Evolutionary conservation across 2,797 vertebrate genomes (phyloP).

Genomic region (Gorsachius magnificus): DNA sequence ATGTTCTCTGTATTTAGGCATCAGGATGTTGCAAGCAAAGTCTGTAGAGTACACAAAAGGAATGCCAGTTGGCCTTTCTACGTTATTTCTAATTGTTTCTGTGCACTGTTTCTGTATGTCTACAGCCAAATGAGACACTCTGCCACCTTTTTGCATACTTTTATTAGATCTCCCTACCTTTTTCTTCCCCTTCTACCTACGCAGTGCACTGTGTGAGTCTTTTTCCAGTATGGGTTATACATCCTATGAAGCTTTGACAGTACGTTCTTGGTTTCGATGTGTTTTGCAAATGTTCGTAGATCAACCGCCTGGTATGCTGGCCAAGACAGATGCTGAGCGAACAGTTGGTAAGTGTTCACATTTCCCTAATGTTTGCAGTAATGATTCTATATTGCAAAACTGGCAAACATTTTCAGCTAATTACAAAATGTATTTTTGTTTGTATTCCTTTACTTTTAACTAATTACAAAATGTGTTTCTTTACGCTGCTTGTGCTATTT

Average conservation of each 20-base stretch:
- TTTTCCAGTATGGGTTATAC: conserved; percentile 74
- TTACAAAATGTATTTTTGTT: conserved; percentile 62
- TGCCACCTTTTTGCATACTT: neutral
- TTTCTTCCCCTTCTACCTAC: neutral
- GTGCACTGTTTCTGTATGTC: neutral
- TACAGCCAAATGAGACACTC: neutral
- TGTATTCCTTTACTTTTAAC: conserved; percentile 57
- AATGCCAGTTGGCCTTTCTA: neutral
- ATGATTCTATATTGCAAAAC: conserved; percentile 33
- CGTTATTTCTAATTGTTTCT: neutral
- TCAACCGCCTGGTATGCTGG: conserved; percentile 77
- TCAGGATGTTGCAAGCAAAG: neutral
- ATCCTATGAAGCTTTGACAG: conserved; percentile 85
- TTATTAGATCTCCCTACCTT: neutral
- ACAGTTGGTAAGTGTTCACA: conserved; percentile 70
- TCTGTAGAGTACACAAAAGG: neutral
- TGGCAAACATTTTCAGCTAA: conserved; percentile 52
- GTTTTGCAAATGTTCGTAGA: conserved; percentile 91
- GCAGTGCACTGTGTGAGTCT: conserved; percentile 83
- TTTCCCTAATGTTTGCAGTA: conserved; percentile 42
- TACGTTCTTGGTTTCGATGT: conserved; percentile 94
- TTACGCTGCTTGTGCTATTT: conserved; percentile 48
- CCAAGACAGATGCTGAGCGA: conserved; percentile 71
- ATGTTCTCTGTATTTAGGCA: neutral
- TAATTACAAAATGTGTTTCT: conserved; percentile 61